These are phyloP conservation scores for Drosophila bipectinata DNA, from an alignment of 1,140 invertebrate genomes.

Conservation along the genomic window DNA sequence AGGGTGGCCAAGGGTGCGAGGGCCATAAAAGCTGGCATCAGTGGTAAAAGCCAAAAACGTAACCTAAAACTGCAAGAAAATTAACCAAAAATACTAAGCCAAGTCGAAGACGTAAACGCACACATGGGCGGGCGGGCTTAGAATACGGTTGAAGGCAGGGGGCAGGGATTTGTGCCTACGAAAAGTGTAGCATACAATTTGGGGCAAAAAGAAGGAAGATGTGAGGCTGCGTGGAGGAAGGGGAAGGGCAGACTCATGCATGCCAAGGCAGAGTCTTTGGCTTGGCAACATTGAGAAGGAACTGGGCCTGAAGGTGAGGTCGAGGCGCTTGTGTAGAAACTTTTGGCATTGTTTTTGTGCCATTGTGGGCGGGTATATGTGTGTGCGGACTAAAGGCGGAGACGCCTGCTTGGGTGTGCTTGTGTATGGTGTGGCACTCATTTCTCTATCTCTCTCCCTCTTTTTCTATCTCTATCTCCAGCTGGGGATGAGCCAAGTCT, in stretches of 20 bases:
- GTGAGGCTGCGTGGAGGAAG: neutral
- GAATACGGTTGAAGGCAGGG: neutral
- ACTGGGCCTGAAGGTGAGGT: slow-evolving; percentile 67
- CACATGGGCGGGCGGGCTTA: slow-evolving; percentile 11
- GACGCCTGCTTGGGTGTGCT: slow-evolving; percentile 23
- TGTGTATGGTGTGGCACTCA: slow-evolving; percentile 33
- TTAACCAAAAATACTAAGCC: slow-evolving; percentile 82
- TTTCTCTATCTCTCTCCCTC: slow-evolving; percentile 24
- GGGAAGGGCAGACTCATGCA: slow-evolving; percentile 36
- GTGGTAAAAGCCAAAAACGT: slow-evolving; percentile 80
- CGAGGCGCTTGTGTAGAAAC: slow-evolving; percentile 70
- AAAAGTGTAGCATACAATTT: slow-evolving; percentile 65
- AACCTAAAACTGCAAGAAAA: slow-evolving; percentile 83
- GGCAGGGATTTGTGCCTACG: slow-evolving; percentile 57
- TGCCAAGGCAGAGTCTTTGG: slow-evolving; percentile 66
- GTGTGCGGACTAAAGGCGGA: slow-evolving; percentile 33
- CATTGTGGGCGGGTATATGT: slow-evolving; percentile 21
- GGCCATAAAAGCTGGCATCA: slow-evolving; percentile 54
- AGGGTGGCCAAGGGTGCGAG: neutral
- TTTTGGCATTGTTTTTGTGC: slow-evolving; percentile 81
- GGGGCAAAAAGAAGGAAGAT: slow-evolving; percentile 31
- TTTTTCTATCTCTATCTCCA: slow-evolving; percentile 26
- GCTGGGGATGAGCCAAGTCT: slow-evolving; percentile 75
- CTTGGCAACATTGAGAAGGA: slow-evolving; percentile 72
- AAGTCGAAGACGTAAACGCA: slow-evolving; percentile 72